A percentile compares a stretch with the other conserved stretches of the same genome.
These are phyloP conservation scores for Nymphicus hollandicus DNA, from an alignment of 2,113 vertebrate species.

Conservation along the genomic window DNA sequence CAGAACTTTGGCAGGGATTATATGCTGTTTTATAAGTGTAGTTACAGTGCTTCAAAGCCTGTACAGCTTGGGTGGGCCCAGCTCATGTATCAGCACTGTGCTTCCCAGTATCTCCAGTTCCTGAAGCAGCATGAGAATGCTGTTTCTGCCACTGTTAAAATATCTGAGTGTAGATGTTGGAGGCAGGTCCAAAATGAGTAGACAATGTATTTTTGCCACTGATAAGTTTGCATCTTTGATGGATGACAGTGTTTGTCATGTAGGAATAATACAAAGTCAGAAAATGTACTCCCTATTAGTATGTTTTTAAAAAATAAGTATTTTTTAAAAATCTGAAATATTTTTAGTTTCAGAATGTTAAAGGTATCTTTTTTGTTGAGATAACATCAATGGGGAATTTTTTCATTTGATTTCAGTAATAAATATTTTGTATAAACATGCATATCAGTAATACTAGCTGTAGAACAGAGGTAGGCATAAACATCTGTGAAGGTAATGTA, in stretches of 20 bases:
- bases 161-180: neutral
- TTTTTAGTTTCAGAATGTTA: neutral
- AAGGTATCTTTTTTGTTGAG: neutral
- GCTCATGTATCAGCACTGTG: neutral
- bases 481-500: neutral
- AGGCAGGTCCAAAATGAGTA: neutral
- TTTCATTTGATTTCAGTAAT: neutral
- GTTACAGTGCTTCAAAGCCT: neutral
- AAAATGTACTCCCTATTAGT: neutral
- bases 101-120: accelerated
- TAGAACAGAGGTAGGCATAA: neutral
- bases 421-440: neutral
- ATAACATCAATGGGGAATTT: neutral
- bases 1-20: neutral
- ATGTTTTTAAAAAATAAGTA: neutral
- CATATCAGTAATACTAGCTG: neutral
- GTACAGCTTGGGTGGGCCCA: neutral
- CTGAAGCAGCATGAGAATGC: neutral
- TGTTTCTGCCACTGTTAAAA: neutral
- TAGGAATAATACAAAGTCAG: neutral
- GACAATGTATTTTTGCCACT: neutral
- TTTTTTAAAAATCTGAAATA: neutral
- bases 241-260: neutral
- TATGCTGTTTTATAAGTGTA: neutral
- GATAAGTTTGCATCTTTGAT: neutral